Percentiles rank a stretch among this genome's conserved stretches.
These are phyloP conservation scores for Periplaneta americana DNA, from an alignment of 1,140 invertebrate species.

Conservation along the genomic window DNA sequence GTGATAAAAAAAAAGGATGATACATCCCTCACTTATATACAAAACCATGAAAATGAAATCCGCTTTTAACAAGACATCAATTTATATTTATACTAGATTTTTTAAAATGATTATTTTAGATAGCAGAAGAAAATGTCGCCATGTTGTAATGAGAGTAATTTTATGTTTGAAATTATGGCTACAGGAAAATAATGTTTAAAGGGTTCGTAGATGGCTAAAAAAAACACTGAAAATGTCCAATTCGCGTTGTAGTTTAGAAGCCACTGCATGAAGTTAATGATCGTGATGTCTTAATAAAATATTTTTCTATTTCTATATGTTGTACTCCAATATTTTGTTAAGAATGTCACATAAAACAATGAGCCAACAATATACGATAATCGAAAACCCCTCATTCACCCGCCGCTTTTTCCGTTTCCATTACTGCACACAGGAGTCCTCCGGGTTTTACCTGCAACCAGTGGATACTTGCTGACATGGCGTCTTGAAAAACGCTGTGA, in stretches of 20 bases:
- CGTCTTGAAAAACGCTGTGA: conserved; percentile 12
- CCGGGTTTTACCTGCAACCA: conserved; percentile 10
- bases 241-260: not conserved
- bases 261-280: no score
- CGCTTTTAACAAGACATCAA: not conserved
- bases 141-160: not conserved
- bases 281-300: no score
- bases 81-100: no score
- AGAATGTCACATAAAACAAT: not conserved
- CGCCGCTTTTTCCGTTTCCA: conserved; percentile 1
- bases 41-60: not conserved
- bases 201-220: not conserved
- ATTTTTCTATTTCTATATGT: not conserved
- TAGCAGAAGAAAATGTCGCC: not conserved
- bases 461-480: conserved; percentile 15
- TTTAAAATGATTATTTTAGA: no score
- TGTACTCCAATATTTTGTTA: not conserved
- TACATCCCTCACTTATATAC: conserved; percentile 1
- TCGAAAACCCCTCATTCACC: not conserved
- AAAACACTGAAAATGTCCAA: not conserved
- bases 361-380: not conserved
- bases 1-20: not conserved
- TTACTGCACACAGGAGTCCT: not conserved
- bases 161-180: not conserved
- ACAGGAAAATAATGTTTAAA: not conserved